Conservation (phyloP, 2,888 invertebrate species). For the Pyrrhia umbra region DNA sequence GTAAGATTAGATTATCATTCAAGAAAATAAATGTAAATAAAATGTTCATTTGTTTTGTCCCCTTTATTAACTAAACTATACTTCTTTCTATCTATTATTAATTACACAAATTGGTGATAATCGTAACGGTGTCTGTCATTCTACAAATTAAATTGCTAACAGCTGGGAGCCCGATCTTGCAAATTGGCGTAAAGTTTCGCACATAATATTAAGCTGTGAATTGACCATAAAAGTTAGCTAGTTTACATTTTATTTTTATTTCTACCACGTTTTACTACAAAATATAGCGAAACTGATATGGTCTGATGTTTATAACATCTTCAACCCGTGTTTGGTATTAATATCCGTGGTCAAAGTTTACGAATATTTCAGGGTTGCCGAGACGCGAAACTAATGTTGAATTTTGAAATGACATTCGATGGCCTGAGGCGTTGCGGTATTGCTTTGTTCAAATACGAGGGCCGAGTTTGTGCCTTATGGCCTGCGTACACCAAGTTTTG, state of each 20-base stretch:
- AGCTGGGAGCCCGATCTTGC: constrained; percentile 33
- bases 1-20: no score
- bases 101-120: not conserved
- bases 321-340: constrained; percentile 54
- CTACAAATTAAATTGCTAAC: constrained; percentile 41
- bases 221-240: constrained; percentile 34
- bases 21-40: no score
- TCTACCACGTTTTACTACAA: constrained; percentile 29
- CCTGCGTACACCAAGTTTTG: constrained; percentile 37
- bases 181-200: constrained; percentile 52
- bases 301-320: constrained; percentile 52
- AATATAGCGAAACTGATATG: constrained; percentile 38
- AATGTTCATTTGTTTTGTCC: not conserved
- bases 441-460: constrained; percentile 84
- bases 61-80: not conserved
- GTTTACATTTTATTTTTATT: constrained; percentile 36
- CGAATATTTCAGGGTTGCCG: constrained; percentile 73
- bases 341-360: constrained; percentile 57
- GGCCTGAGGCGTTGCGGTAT: constrained; percentile 79
- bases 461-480: constrained; percentile 64
- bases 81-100: constrained; percentile 12
- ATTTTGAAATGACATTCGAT: constrained; percentile 81
- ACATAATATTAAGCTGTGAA: constrained; percentile 28
- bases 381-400: constrained; percentile 81
- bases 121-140: constrained; percentile 27